Base-by-base conservation (phyloP, 2,797 vertebrate genomes). In the Agapornis canus region DNA sequence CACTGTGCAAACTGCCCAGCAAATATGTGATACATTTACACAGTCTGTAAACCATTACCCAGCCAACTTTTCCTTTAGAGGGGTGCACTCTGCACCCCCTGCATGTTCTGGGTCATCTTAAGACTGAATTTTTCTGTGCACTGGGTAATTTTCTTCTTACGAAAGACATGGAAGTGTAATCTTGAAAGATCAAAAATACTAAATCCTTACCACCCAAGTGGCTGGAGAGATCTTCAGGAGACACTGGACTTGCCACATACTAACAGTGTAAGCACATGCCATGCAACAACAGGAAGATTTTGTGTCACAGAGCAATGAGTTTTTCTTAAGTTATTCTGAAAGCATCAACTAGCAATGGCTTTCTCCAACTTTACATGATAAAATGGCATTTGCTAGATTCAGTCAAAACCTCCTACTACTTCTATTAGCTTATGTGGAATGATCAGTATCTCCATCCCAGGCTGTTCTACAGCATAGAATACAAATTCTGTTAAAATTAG, bases 51-150 rank as follows among this genome's bases (percentile, higher is more conserved):
- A 88, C 31, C 25, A 26, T 7, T 47, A 72, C 15, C 12, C 25
- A 77, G n/a, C 9, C 14, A 8, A 4, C 1, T 32, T 68, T 85
- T 80, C 27, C 72, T 54, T 80, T 13, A 51, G 18, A 72, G 37
- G 65, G 43, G 8, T 42, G 13, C 23, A 54, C 21, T 0, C 2
- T 25, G 37, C 32, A 40, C 0, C 1, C 26, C 79, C 49, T 82
- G 26, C 2, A 0, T 18, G 13, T 22, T 64, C 66, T 32, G 17
- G 8, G 17, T 75, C 13, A 27, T 65, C 5, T 40, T 29, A 71
- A 71, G 45, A 39, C 42, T 42, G 9, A 64, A n/a, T 2, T 9
- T 65, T 68, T 71, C 25, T 13, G 18, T 6, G 40, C 22, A 52
- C 15, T 26, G 43, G 11, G 22, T 6, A 66, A 10, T 11, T 43